phyloP scores from a whole-genome alignment of 1,140 invertebrate genomes.

The Pinna nobilis region DNA sequence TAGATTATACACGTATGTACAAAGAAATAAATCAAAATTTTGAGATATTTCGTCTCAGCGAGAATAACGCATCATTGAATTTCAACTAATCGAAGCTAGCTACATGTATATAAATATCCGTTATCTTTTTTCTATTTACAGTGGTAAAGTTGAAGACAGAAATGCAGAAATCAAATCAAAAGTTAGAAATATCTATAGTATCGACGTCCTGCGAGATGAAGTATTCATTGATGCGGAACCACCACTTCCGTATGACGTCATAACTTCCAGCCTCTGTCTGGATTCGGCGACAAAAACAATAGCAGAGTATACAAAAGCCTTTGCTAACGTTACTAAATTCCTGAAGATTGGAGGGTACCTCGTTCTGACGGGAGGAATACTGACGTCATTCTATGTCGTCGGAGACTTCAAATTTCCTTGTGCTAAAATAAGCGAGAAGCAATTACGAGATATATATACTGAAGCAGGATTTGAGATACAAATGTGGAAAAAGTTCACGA shows the following conservation, averaged over 20 bases:
- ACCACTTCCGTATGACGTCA: background rate
- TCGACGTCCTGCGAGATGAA: background rate
- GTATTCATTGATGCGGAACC: background rate
- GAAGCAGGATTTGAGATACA: constrained; percentile 13
- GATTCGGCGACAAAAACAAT: constrained; percentile 6
- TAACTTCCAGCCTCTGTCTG: constrained; percentile 27
- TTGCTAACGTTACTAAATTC: background rate
- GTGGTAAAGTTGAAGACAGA: constrained; percentile 2
- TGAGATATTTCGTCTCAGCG: no score
- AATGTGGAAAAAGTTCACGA: background rate
- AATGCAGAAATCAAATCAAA: background rate
- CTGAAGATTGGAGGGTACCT: constrained; percentile 6
- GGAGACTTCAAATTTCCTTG: constrained; percentile 17
- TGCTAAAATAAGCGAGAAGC: background rate
- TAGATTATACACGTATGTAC: no score
- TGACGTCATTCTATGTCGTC: constrained; percentile 8
- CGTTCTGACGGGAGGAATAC: background rate
- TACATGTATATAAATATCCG: no score
- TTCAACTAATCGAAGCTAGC: no score
- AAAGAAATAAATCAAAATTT: no score
- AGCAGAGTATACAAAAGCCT: background rate
- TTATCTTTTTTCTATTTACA: constrained; percentile 4
- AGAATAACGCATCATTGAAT: no score
- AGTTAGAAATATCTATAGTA: background rate
- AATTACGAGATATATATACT: background rate